Conservation (phyloP, 1,140 invertebrate genomes). For the Leucophenga varia region DNA sequence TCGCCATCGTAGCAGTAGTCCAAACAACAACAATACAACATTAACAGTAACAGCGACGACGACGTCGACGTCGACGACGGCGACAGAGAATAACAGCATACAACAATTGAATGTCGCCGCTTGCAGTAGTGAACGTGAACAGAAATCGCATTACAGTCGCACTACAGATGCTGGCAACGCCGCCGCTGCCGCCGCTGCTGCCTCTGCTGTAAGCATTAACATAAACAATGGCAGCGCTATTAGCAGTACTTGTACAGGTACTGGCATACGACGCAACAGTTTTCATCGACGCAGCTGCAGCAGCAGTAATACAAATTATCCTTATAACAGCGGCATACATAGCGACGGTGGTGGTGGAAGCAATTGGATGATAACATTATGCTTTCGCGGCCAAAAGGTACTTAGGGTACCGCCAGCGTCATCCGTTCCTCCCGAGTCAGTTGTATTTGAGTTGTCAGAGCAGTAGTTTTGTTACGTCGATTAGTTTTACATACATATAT, state of each 20-base stretch:
- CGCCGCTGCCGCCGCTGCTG: no score
- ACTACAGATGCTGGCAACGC: no score
- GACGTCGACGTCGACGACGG: constrained; percentile 3
- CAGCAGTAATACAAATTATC: constrained; percentile 12
- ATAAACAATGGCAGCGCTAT: neutral
- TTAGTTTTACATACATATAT: neutral
- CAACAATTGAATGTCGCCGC: no score
- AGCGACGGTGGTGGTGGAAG: constrained; percentile 3
- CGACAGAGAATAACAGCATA: no score
- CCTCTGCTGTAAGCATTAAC: no score
- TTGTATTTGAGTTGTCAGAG: constrained; percentile 57
- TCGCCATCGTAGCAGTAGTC: no score
- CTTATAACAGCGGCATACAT: neutral
- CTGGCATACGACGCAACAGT: constrained; percentile 1
- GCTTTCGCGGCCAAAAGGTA: constrained; percentile 55
- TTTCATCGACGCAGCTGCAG: constrained; percentile 1
- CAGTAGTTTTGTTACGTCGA: no score
- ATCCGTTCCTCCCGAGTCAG: constrained; percentile 56
- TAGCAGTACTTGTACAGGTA: constrained; percentile 5
- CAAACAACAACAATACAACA: constrained; percentile 8
- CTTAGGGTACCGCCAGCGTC: constrained; percentile 54
- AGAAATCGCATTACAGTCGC: no score
- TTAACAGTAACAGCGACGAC: constrained; percentile 15
- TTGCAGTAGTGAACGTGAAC: no score
- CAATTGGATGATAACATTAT: constrained; percentile 47